Conservation (phyloP, 2,888 invertebrate species). For the Pecten maximus region DNA sequence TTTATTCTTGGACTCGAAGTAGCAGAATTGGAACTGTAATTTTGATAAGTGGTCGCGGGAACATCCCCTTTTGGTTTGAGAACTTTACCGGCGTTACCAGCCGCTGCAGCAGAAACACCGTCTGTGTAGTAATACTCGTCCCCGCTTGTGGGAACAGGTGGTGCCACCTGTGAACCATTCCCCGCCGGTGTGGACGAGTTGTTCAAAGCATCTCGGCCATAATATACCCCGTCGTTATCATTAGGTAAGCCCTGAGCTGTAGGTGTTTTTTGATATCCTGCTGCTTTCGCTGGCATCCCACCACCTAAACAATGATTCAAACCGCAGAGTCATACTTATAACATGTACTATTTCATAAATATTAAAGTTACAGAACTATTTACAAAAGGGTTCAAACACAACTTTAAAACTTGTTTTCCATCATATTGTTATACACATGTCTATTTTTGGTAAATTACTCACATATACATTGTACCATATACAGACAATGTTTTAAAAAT, state of each 20-base stretch:
- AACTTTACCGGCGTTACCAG: neutral
- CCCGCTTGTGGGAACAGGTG: neutral
- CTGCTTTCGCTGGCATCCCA: neutral
- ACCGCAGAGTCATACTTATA: no score
- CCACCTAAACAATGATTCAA: no score
- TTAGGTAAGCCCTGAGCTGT: neutral
- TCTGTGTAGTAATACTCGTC: neutral
- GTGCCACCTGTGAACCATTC: neutral
- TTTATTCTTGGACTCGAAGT: neutral
- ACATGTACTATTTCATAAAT: no score
- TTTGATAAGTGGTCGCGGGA: neutral
- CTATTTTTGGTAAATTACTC: no score
- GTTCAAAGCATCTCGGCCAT: neutral
- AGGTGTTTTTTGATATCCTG: neutral
- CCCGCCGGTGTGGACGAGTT: neutral
- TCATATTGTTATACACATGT: no score
- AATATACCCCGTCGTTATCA: neutral
- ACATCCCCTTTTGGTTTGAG: neutral
- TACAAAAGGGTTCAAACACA: no score
- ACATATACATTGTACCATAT: no score
- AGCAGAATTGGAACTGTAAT: neutral
- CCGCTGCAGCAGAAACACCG: neutral
- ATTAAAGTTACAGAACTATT: no score
- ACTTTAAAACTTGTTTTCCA: no score
- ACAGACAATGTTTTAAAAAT: no score